Evolutionary conservation across 2,113 vertebrate genomes (phyloP).

Genomic region (Gallinago media): DNA sequence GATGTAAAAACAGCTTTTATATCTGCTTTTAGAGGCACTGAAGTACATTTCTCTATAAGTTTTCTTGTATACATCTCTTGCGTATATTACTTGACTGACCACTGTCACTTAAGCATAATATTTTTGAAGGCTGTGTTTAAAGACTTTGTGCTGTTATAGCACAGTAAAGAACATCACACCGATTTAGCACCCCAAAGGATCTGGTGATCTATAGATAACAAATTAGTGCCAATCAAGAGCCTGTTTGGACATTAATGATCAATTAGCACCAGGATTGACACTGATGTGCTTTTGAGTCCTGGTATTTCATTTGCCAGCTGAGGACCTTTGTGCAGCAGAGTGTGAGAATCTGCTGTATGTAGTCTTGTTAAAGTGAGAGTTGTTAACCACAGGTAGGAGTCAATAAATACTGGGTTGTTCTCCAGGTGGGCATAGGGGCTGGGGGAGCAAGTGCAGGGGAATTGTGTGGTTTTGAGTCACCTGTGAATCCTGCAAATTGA

Average conservation of each 20-base stretch:
- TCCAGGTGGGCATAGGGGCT: not conserved
- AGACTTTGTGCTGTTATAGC: not conserved
- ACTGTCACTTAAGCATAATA: not conserved
- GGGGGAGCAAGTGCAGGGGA: rapidly evolving
- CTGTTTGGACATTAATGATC: not conserved
- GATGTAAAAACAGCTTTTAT: not conserved
- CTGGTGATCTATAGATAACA: constrained; percentile 11
- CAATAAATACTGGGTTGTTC: not conserved
- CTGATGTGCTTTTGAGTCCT: not conserved
- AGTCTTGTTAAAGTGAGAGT: not conserved
- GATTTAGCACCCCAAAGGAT: not conserved
- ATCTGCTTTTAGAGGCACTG: not conserved
- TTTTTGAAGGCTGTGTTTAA: not conserved
- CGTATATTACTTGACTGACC: not conserved
- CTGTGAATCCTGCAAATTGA: not conserved
- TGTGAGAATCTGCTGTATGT: not conserved
- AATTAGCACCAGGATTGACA: not conserved
- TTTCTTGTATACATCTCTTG: not conserved
- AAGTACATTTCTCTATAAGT: not conserved
- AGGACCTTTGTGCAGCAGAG: not conserved
- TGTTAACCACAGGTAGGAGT: not conserved
- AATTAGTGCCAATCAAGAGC: constrained; percentile 23
- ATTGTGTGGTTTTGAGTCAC: not conserved
- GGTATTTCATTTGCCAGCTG: not conserved
- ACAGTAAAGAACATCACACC: not conserved